A percentile compares a stretch with the other conserved stretches of the same genome.
Conservation (phyloP, 1,140 invertebrate species). For the Mercenaria mercenaria region DNA sequence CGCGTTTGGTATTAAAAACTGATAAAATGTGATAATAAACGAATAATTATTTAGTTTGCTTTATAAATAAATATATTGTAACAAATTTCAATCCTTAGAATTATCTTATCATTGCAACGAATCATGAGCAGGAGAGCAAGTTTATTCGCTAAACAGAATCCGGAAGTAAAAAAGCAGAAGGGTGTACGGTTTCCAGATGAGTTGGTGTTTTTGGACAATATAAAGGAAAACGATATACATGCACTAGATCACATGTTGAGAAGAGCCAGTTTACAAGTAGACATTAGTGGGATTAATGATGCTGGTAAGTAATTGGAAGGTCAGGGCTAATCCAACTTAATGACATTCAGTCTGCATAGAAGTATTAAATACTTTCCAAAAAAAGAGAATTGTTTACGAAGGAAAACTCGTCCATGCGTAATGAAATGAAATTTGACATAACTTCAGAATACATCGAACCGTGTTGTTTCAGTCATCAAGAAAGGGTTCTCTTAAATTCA, state of each 20-base stretch:
- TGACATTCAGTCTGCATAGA: too few species aligned
- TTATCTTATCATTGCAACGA: neutral
- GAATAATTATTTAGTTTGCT: too few species aligned
- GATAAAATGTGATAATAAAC: too few species aligned
- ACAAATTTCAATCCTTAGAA: neutral
- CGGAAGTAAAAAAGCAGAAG: constrained; percentile 76
- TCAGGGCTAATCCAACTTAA: too few species aligned
- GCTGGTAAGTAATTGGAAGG: constrained; percentile 76
- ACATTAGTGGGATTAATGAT: constrained; percentile 83
- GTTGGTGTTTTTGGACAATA: constrained; percentile 85
- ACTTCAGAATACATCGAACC: too few species aligned
- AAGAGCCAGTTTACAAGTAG: constrained; percentile 83
- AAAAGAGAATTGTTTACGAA: too few species aligned
- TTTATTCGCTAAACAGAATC: constrained; percentile 82
- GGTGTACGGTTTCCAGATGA: constrained; percentile 84
- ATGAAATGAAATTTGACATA: too few species aligned
- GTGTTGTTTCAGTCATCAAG: too few species aligned
- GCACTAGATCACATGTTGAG: constrained; percentile 82
- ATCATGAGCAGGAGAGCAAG: constrained; percentile 84
- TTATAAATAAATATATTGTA: neutral
- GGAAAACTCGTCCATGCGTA: too few species aligned
- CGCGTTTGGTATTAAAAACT: too few species aligned
- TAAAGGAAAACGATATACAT: constrained; percentile 85
- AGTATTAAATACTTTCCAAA: too few species aligned
- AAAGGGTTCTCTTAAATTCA: too few species aligned